Conservation (phyloP, 2,113 vertebrate genomes). For the Hemiscyllium ocellatum region DNA sequence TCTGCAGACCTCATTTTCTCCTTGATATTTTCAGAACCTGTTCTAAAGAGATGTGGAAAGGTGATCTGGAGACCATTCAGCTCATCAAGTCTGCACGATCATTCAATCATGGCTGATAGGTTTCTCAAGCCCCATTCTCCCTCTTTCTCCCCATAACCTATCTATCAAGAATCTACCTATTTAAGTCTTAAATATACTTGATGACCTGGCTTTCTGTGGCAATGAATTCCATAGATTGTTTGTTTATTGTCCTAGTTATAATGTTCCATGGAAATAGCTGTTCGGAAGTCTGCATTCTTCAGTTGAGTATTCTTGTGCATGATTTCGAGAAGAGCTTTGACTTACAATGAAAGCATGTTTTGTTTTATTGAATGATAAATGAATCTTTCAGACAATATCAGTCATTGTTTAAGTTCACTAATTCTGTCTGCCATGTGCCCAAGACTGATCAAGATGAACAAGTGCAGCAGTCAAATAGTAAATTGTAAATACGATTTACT, state of each 20-base stretch:
- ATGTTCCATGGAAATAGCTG: neutral
- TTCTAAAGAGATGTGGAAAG: neutral
- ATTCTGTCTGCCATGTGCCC: neutral
- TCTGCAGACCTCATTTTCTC: no score
- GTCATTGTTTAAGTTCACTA: conserved; percentile 2
- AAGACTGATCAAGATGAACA: neutral
- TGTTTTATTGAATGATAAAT: conserved; percentile 12
- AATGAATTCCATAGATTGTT: neutral
- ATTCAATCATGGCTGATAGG: no score
- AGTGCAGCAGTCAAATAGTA: neutral
- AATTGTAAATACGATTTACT: neutral
- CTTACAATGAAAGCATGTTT: neutral
- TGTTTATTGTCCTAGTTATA: neutral
- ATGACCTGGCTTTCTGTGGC: no score
- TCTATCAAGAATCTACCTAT: no score
- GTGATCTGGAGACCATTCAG: neutral
- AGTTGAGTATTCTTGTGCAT: neutral
- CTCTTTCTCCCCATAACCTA: no score
- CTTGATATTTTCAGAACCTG: neutral
- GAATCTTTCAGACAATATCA: neutral
- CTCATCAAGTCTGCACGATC: no score
- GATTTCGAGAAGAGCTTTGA: neutral
- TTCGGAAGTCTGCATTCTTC: neutral
- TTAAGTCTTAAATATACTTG: no score
- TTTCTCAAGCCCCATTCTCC: no score